phyloP scores from a whole-genome alignment of 2,797 vertebrate genomes.

The Mionectes olivaceus region DNA sequence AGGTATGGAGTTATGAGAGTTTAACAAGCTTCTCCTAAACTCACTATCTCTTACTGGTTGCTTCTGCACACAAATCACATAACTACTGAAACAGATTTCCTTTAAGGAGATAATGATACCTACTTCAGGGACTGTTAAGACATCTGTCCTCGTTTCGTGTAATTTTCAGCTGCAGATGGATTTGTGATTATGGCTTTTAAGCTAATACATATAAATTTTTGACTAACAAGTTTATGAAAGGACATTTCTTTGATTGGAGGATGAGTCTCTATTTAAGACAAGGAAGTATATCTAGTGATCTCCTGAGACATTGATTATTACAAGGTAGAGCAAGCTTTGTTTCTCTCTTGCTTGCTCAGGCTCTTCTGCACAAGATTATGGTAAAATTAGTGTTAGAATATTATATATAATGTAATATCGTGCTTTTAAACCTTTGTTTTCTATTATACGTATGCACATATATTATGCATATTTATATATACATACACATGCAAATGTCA shows the following conservation, averaged over 20 bases:
- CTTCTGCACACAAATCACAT: background rate
- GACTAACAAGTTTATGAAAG: background rate
- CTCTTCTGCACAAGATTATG: background rate
- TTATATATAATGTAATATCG: background rate
- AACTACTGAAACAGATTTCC: background rate
- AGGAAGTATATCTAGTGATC: background rate
- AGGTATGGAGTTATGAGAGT: slow-evolving; percentile 80
- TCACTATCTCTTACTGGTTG: background rate
- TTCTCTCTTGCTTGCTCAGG: background rate
- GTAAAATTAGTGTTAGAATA: background rate
- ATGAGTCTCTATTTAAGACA: background rate
- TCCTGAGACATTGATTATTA: background rate
- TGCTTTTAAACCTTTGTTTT: background rate
- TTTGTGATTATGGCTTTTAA: background rate
- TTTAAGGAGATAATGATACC: background rate
- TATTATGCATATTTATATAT: background rate
- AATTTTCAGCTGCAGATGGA: background rate
- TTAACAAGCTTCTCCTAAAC: background rate
- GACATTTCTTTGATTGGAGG: background rate
- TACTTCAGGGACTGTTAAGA: background rate
- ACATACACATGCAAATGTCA: background rate
- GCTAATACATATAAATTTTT: background rate
- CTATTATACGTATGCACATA: background rate
- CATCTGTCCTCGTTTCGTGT: background rate
- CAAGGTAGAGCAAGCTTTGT: background rate